Percentiles rank a stretch among this genome's conserved stretches.
phyloP scores from a whole-genome alignment of 1,140 invertebrate genomes.

The Diorhabda carinulata region DNA sequence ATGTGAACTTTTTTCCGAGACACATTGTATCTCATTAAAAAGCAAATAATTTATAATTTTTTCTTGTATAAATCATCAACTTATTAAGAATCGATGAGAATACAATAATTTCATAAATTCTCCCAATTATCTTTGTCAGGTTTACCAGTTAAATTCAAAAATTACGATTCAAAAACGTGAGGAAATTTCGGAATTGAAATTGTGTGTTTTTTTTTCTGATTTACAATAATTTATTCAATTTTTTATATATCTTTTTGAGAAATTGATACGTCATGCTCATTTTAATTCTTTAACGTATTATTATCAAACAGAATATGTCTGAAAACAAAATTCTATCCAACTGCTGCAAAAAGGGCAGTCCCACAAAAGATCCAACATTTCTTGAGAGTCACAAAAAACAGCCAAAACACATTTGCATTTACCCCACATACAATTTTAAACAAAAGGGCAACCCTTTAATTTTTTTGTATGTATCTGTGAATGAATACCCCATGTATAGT shows the following conservation, averaged over 20 bases:
- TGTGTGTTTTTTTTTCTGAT: too few species aligned
- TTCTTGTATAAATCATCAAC: too few species aligned
- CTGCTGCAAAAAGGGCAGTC: slow-evolving; percentile 29
- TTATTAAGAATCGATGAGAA: too few species aligned
- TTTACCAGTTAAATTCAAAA: too few species aligned
- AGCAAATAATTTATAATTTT: too few species aligned
- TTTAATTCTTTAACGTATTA: neutral
- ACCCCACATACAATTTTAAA: slow-evolving; percentile 24
- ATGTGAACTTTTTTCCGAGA: too few species aligned
- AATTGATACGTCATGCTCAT: slow-evolving; percentile 11
- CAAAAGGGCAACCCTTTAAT: slow-evolving; percentile 31
- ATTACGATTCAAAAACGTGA: too few species aligned
- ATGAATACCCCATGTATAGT: slow-evolving; percentile 17
- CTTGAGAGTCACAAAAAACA: slow-evolving; percentile 15
- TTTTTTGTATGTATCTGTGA: slow-evolving; percentile 25
- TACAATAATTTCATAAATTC: too few species aligned
- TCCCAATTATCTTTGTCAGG: too few species aligned
- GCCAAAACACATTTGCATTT: slow-evolving; percentile 24
- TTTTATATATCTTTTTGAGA: neutral
- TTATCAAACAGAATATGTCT: neutral
- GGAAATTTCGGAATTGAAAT: too few species aligned
- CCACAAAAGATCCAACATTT: slow-evolving; percentile 20
- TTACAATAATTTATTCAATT: neutral
- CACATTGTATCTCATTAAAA: too few species aligned
- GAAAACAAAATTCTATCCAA: neutral